Evolutionary conservation across 2,113 vertebrate species (phyloP).

Genomic region (Ceratotherium simum): DNA sequence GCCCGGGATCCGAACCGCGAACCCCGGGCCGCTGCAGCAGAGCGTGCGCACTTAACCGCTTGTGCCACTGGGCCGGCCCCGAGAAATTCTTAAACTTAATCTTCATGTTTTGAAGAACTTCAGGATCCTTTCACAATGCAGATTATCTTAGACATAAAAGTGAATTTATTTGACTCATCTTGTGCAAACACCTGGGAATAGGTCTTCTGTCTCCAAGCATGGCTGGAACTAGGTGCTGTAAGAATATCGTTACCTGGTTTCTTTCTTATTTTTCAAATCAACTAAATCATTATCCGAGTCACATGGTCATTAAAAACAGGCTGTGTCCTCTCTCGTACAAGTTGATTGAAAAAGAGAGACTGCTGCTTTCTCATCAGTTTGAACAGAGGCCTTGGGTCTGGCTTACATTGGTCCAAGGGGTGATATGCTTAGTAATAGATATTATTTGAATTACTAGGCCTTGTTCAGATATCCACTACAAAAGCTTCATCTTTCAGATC

Average conservation of each 20-base stretch:
- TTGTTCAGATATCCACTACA: not conserved
- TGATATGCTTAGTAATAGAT: fast-evolving
- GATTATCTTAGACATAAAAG: not conserved
- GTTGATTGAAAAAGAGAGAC: not conserved
- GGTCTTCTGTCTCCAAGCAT: not conserved
- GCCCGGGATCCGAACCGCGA: no score
- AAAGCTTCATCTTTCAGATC: not conserved
- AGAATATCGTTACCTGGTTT: not conserved
- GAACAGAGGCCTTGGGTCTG: not conserved
- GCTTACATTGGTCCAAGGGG: not conserved
- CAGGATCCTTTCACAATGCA: not conserved
- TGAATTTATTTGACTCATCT: not conserved
- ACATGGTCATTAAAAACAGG: not conserved
- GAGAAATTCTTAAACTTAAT: not conserved
- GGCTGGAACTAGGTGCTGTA: not conserved
- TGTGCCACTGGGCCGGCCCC: no score
- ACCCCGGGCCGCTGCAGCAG: no score
- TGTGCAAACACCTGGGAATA: not conserved
- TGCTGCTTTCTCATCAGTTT: not conserved
- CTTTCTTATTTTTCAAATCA: not conserved
- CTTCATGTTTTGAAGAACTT: not conserved
- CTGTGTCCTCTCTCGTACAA: not conserved
- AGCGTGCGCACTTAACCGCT: no score
- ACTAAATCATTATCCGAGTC: not conserved
- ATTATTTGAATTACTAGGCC: not conserved